phyloP scores from a whole-genome alignment of 2,113 vertebrate genomes.

The Oceanodroma tethys region DNA sequence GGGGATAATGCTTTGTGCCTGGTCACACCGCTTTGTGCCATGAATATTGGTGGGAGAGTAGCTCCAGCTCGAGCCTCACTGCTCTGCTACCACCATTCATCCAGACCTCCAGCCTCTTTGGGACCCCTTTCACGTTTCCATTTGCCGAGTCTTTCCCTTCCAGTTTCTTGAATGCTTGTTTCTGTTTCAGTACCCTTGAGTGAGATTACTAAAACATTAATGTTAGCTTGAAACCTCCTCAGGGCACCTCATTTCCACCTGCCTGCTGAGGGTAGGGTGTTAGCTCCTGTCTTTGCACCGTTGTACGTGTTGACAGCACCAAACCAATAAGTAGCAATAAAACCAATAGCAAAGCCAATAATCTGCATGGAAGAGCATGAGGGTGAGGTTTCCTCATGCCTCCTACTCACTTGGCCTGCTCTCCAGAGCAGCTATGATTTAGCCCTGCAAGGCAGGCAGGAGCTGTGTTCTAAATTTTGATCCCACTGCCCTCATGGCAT shows the following conservation, averaged over 20 bases:
- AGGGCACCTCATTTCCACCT: neutral
- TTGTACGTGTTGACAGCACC: accelerated
- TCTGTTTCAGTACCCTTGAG: neutral
- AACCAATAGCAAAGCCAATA: neutral
- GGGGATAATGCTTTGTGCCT: neutral
- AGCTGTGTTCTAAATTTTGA: neutral
- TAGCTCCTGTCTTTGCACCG: neutral
- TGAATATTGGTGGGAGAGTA: neutral
- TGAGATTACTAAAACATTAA: neutral
- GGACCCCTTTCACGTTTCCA: neutral
- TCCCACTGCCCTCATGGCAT: neutral
- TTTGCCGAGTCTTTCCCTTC: neutral
- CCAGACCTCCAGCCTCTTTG: neutral
- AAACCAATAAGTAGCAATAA: neutral
- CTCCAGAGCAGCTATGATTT: neutral
- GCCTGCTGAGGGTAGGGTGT: neutral
- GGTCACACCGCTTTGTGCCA: neutral
- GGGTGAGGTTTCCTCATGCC: neutral
- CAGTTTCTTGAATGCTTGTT: neutral
- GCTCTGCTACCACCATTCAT: neutral
- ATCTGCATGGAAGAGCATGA: neutral
- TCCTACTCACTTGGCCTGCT: neutral
- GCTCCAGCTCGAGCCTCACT: neutral
- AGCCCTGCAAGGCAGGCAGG: neutral
- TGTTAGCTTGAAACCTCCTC: neutral